Conservation (phyloP, 2,113 vertebrate genomes). For the Leiothrix lutea region DNA sequence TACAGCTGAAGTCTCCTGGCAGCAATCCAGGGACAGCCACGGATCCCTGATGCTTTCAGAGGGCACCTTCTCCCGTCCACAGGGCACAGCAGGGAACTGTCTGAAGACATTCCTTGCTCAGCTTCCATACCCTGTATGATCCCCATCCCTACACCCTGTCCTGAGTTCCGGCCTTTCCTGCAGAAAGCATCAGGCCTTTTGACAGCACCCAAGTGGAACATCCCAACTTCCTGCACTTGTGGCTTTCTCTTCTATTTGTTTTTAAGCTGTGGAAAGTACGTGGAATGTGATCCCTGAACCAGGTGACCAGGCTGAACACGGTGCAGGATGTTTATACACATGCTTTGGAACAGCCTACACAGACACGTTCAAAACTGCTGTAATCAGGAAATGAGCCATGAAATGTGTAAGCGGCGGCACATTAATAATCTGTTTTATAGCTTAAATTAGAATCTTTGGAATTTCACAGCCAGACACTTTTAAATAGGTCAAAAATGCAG, state of each 20-base stretch:
- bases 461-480: constrained; percentile 57
- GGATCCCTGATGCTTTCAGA: background rate
- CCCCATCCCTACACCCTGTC: background rate
- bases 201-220: accelerated
- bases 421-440: constrained; percentile 51
- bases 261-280: background rate
- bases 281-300: accelerated
- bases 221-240: background rate
- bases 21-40: background rate
- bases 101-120: background rate
- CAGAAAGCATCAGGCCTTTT: background rate
- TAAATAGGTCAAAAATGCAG: constrained; percentile 65
- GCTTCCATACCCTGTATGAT: accelerated
- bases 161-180: background rate
- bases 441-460: constrained; percentile 49
- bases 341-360: background rate
- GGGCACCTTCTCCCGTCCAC: background rate
- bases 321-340: background rate
- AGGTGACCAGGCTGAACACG: background rate
- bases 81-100: background rate
- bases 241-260: background rate
- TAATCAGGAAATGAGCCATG: constrained; percentile 56
- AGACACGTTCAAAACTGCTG: background rate
- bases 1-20: background rate
- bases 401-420: background rate